Base-by-base conservation (phyloP, 2,113 vertebrate species). In the Mellivora capensis region DNA sequence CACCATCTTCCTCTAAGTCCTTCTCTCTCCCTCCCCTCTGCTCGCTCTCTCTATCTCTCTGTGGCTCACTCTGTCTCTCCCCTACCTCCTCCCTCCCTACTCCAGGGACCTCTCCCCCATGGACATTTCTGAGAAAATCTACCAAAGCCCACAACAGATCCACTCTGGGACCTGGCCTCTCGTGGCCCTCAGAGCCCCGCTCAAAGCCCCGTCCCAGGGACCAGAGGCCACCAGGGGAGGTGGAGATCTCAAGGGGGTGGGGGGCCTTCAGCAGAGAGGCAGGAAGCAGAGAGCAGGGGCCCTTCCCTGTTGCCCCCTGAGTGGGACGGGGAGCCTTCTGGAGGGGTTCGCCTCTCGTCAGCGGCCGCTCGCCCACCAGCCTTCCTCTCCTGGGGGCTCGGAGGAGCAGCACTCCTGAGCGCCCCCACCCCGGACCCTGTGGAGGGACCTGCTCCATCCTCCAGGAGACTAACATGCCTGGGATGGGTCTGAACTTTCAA, bases 121-220 rank as follows among this genome's bases (percentile, higher is more conserved):
- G 99, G 99, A 98, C 92, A 87, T 98, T 99, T 98, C 98, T 98
- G 98, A 93, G 98, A 96, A 96, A 98, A 96, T 97, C 96, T 96
- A 98, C 98, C 98, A 98, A 98, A 52, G 17, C 96, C 90, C 96
- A 76, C 80, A 95, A 94, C 91, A 37, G 95, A 87, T 76, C 7
- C 49, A 27, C 62, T 72, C 27, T 74, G 96, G 88, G 97, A 93
- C 97, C 20, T 39, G 2, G 1, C 89, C 80, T 80, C 71, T 76
- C 87, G 0, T 6, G 37, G 67, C 85, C 61, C 76, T 31, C 2
- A 31, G 31, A 29, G 37, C n/a, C 74, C 61, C 17, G 17, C 49
- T 49, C 62, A 49, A 52, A 23, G 25, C 62, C 27, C 12, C 2
- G 0, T 4, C 37, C 18, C 34, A 34, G 37, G 37, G 10, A 15